A percentile compares a stretch with the other conserved stretches of the same genome.
phyloP scores from a whole-genome alignment of 2,888 invertebrate genomes.

The Loripinus fragilis region DNA sequence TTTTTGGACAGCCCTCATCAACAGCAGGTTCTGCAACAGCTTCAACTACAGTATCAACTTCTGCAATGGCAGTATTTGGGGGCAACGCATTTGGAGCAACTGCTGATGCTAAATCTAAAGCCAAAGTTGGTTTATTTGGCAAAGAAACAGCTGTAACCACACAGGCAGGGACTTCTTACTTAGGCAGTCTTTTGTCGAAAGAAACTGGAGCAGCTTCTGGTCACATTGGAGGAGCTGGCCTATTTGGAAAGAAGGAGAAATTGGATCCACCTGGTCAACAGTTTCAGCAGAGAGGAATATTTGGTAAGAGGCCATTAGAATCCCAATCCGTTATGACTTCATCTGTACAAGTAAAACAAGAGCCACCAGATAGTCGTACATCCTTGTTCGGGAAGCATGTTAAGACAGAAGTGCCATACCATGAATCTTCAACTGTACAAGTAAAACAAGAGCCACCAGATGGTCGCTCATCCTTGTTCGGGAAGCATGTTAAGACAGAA shows the following conservation, averaged over 20 bases:
- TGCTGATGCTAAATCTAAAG: not conserved
- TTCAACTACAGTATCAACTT: not conserved
- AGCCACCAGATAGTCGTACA: not conserved
- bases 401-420: too few species aligned
- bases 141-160: not conserved
- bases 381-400: slow-evolving; percentile 22
- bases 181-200: not conserved
- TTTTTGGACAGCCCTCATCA: not conserved
- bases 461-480: not conserved
- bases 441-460: not conserved
- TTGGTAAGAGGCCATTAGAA: slow-evolving; percentile 24
- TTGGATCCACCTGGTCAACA: not conserved
- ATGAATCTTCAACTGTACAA: not conserved
- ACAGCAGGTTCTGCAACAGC: not conserved
- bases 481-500: slow-evolving; percentile 17
- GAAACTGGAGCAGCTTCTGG: not conserved
- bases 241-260: slow-evolving; percentile 16
- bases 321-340: not conserved
- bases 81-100: not conserved
- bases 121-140: slow-evolving; percentile 1
- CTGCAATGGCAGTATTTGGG: not conserved
- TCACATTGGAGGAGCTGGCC: not conserved
- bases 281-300: not conserved
- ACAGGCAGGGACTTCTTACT: too few species aligned
- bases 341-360: not conserved